phyloP scores from a whole-genome alignment of 2,113 vertebrate species.

The Catharus bicknelli region DNA sequence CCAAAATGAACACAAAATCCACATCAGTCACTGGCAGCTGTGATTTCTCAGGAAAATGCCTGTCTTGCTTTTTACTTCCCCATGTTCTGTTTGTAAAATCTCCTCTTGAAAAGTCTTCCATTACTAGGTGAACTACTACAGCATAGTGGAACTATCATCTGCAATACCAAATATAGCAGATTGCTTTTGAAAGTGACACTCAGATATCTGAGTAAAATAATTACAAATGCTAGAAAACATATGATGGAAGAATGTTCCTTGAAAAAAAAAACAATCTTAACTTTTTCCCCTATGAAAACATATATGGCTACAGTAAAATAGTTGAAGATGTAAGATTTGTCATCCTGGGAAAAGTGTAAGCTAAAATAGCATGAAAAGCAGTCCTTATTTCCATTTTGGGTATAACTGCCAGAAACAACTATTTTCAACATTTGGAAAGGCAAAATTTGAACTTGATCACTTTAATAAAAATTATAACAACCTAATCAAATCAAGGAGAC shows the following conservation, averaged over 20 bases:
- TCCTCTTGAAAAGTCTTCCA: neutral
- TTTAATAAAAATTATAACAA: conserved; percentile 24
- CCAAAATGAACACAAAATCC: neutral
- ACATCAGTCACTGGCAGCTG: neutral
- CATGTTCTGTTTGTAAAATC: neutral
- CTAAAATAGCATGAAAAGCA: neutral
- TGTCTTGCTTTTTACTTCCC: neutral
- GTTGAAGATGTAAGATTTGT: neutral
- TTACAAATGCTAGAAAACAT: neutral
- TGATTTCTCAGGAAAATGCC: neutral
- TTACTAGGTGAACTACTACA: neutral
- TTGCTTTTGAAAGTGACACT: neutral
- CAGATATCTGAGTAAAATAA: neutral
- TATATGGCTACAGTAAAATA: neutral
- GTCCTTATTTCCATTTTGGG: neutral
- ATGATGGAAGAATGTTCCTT: neutral
- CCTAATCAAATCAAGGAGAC: neutral
- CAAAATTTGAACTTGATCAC: neutral
- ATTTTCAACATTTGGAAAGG: neutral
- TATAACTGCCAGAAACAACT: neutral
- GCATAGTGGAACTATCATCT: neutral
- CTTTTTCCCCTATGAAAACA: neutral
- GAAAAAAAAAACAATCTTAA: neutral
- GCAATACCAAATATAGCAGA: neutral
- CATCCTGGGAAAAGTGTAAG: neutral